Evolutionary conservation across 2,113 vertebrate genomes (phyloP), one percentile per base, ranked within the genome.

Genomic region (Lagopus leucura): DNA sequence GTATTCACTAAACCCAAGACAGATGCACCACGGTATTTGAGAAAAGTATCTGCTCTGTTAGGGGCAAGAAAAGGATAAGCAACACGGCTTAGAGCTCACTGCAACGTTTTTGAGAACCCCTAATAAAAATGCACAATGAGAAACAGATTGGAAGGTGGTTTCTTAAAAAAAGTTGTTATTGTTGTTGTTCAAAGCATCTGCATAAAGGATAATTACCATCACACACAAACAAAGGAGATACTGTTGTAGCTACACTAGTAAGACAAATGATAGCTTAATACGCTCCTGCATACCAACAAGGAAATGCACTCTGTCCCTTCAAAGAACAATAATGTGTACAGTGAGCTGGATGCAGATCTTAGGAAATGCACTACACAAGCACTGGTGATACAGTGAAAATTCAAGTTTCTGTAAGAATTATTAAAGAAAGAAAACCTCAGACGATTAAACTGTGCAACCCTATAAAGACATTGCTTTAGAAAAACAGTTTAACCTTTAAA

Each of bases 401-500:
- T 43, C 69, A 32, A 65, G 36, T 69, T 78, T 78, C 57, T 69
- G 42, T 55, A 71, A 64, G 86, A 91, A 77, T 86, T 80, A 94
- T 83, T 96, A 74, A 92, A 83, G 74, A 96, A 93, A 69, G 55
- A 92, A 93, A 93, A 81, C 69, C 69, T 91, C 92, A 93, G 91
- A 81, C 0, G 34, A 94, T 55, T 76, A 75, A 60, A 91, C 69
- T 40, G 83, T 27, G 42, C 84, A 85, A 83, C 61, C 72, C 65
- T 27, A 70, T 61, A 61, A 86, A 95, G 94, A 60, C 36, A 27
- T 1, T 22, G 36, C 55, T 67, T 76, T 78, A 83, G 86, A 92
- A 86, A 82, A 88, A 83, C 84, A 88, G 67, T 83, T 93, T 96
- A 97, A 94, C 85, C 89, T 83, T 86, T 82, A 93, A 93, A 88